Percentiles rank a stretch among this genome's conserved stretches.
Conservation (phyloP, 1,140 invertebrate genomes). For the Hydropsyche tenuis region DNA sequence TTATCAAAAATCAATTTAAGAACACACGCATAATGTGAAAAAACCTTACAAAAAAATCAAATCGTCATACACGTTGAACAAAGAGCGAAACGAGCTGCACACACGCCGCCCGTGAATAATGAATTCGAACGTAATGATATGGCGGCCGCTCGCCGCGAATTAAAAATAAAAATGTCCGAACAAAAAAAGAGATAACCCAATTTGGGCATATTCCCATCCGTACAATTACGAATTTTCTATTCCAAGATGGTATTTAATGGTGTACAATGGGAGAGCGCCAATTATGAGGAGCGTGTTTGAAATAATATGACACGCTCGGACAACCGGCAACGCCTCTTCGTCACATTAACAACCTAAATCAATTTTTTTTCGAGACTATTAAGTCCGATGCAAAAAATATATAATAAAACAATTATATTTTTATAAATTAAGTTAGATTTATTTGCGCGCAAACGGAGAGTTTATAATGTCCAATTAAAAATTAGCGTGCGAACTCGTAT, state of each 20-base stretch:
- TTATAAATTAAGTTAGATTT: no score
- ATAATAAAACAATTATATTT: no score
- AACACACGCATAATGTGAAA: no score
- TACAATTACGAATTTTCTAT: slow-evolving; percentile 17
- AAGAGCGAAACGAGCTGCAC: background rate
- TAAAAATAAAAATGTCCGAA: background rate
- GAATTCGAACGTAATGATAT: background rate
- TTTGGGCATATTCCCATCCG: slow-evolving; percentile 18
- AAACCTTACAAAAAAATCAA: background rate
- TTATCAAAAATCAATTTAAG: no score
- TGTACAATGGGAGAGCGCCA: slow-evolving; percentile 1
- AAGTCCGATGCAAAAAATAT: no score
- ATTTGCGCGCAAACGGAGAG: no score
- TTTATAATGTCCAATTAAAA: slow-evolving; percentile 25
- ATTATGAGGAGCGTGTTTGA: slow-evolving; percentile 20
- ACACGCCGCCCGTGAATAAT: background rate
- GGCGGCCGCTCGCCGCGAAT: background rate
- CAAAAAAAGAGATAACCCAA: slow-evolving; percentile 5
- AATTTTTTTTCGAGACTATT: slow-evolving; percentile 4
- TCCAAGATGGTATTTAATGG: no score
- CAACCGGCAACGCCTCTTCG: slow-evolving; percentile 32
- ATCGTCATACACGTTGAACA: background rate
- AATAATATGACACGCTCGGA: slow-evolving; percentile 42
- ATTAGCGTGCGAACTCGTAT: slow-evolving; percentile 30
- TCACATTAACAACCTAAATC: slow-evolving; percentile 40